Percentiles rank a stretch among this genome's conserved stretches.
Evolutionary conservation across 2,113 vertebrate species (phyloP).

Genomic region (Spheniscus mendiculus): DNA sequence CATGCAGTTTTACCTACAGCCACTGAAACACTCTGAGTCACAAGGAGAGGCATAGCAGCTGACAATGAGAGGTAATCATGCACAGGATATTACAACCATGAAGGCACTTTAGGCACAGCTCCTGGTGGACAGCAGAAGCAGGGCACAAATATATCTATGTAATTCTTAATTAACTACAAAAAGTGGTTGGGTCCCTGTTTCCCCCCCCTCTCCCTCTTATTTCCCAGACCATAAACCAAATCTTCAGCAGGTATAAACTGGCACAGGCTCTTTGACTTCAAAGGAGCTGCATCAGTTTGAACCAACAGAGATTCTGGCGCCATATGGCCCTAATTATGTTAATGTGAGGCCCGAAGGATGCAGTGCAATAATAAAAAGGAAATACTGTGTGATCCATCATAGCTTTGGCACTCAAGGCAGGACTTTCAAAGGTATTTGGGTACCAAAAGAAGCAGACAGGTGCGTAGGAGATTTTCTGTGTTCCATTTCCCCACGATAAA

Average conservation of each 20-base stretch:
- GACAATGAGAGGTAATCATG: not conserved
- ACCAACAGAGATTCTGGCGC: conserved; percentile 27
- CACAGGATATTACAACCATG: not conserved
- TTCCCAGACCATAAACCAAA: conserved; percentile 58
- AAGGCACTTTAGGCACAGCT: not conserved
- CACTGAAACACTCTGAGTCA: not conserved
- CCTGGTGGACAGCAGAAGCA: not conserved
- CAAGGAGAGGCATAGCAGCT: not conserved
- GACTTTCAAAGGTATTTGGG: conserved; percentile 58
- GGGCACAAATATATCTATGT: not conserved
- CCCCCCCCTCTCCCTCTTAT: not conserved
- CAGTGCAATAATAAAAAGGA: conserved; percentile 59
- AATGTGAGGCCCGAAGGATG: conserved; percentile 66
- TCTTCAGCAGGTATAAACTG: conserved; percentile 59
- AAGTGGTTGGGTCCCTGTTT: not conserved
- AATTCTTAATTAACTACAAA: conserved; percentile 31
- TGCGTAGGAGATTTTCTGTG: conserved; percentile 28
- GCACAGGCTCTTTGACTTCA: conserved; percentile 51
- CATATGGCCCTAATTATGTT: conserved; percentile 63
- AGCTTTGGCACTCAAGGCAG: conserved; percentile 47
- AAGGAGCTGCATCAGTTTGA: conserved; percentile 37
- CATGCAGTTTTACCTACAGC: not conserved
- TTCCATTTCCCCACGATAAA: conserved; percentile 26
- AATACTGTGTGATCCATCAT: conserved; percentile 61
- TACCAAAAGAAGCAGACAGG: conserved; percentile 47